Conservation (phyloP, 1,140 invertebrate species). For the Drosophila suzukii region DNA sequence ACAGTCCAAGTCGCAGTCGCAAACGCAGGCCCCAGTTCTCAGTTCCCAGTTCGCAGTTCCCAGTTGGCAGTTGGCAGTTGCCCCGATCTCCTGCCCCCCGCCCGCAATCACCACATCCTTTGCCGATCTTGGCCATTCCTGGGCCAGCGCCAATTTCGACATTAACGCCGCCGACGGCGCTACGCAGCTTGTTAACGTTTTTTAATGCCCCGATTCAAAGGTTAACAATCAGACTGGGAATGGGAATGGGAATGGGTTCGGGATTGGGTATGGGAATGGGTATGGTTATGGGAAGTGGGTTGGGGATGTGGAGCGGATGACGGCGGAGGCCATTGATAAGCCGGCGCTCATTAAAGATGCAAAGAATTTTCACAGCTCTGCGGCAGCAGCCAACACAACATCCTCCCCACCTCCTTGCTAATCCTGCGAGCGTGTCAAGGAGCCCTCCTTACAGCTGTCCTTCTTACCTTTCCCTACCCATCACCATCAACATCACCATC, state of each 20-base stretch:
- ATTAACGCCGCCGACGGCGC: constrained; percentile 80
- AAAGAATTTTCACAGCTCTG: constrained; percentile 22
- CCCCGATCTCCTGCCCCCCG: too few relatives aligned
- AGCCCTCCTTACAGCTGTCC: not conserved
- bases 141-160: constrained; percentile 72
- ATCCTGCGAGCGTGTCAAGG: constrained; percentile 24
- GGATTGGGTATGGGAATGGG: not conserved
- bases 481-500: constrained; percentile 17
- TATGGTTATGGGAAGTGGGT: not conserved
- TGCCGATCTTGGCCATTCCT: constrained; percentile 25
- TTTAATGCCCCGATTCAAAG: constrained; percentile 63
- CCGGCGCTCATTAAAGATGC: constrained; percentile 45
- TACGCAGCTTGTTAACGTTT: constrained; percentile 81
- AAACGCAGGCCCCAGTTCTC: constrained; percentile 2
- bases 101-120: not conserved
- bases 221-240: constrained; percentile 45
- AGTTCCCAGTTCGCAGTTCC: not conserved
- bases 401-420: not conserved
- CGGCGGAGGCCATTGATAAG: constrained; percentile 36
- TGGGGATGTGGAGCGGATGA: not conserved
- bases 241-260: not conserved
- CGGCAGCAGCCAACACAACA: not conserved
- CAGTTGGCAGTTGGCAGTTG: not conserved
- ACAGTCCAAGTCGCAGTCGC: not conserved
- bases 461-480: not conserved